Conservation (phyloP, 1,140 invertebrate species). For the Ips nitidus region DNA sequence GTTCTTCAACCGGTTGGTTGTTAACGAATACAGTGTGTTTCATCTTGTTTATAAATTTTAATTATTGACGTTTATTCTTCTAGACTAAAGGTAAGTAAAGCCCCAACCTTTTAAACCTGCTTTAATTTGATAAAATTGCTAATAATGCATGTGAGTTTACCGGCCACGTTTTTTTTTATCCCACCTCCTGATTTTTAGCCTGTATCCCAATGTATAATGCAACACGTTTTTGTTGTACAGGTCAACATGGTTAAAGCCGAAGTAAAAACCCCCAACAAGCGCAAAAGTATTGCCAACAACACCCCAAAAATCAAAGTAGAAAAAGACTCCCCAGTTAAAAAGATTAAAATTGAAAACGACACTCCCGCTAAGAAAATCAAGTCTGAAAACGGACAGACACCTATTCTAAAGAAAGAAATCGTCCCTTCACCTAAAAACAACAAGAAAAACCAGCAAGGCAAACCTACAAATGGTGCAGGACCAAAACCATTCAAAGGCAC, state of each 20-base stretch:
- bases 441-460: constrained; percentile 31
- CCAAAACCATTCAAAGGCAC: constrained; percentile 24
- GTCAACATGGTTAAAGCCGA: constrained; percentile 37
- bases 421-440: constrained; percentile 22
- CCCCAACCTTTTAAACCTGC: too few relatives aligned
- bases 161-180: too few relatives aligned
- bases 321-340: constrained; percentile 26
- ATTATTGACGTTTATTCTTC: too few relatives aligned
- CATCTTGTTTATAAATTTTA: too few relatives aligned
- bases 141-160: too few relatives aligned
- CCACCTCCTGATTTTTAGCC: too few relatives aligned
- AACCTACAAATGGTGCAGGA: constrained; percentile 33
- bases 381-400: neutral
- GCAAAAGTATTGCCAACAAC: constrained; percentile 32
- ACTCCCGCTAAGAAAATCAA: neutral
- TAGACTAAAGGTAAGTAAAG: too few relatives aligned
- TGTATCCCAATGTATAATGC: too few relatives aligned
- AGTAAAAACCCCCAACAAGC: constrained; percentile 39
- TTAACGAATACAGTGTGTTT: too few relatives aligned
- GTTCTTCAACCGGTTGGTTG: too few relatives aligned
- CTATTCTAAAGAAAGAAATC: neutral
- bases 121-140: too few relatives aligned
- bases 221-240: neutral
- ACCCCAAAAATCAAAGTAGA: constrained; percentile 13
- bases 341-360: constrained; percentile 19